phyloP scores from a whole-genome alignment of 37 sponge, comb jelly and placozoan genomes.

The Ianthella basta region DNA sequence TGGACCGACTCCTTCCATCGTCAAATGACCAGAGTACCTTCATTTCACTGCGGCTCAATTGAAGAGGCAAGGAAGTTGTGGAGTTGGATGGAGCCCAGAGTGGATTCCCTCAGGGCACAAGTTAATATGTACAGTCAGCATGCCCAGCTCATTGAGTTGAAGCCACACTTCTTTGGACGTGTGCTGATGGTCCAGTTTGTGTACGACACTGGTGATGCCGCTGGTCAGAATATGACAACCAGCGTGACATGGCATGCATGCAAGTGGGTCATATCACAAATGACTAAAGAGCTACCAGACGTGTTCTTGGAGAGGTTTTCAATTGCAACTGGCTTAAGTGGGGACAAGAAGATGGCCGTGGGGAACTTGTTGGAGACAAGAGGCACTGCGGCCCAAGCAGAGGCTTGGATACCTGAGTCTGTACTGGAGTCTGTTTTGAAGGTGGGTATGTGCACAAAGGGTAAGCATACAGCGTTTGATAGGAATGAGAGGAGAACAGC shows the following conservation, averaged over 20 bases:
- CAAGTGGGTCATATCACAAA: constrained; percentile 57
- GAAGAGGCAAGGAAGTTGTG: constrained; percentile 48
- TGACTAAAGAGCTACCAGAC: constrained; percentile 44
- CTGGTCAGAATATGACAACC: constrained; percentile 88
- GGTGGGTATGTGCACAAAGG: constrained; percentile 41
- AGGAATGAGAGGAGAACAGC: too few species aligned
- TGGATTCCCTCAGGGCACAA: constrained; percentile 30
- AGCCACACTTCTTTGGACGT: constrained; percentile 38
- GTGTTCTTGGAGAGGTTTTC: constrained; percentile 45
- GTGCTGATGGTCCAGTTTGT: constrained; percentile 47
- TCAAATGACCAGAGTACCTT: constrained; percentile 50
- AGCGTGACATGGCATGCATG: constrained; percentile 64
- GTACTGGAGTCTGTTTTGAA: constrained; percentile 66
- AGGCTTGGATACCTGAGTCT: constrained; percentile 78
- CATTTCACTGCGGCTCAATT: constrained; percentile 31
- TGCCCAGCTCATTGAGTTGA: constrained; percentile 41
- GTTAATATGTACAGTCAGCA: constrained; percentile 68
- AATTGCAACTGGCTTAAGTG: constrained; percentile 54
- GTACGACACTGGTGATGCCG: constrained; percentile 64
- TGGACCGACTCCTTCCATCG: constrained; percentile 23
- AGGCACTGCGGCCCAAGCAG: constrained; percentile 71
- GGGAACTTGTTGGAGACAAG: constrained; percentile 32
- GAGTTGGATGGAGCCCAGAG: constrained; percentile 46
- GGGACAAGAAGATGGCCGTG: constrained; percentile 66
- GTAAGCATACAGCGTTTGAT: too few species aligned